phyloP scores from a whole-genome alignment of 2,888 invertebrate genomes.

The Drosophila merina region DNA sequence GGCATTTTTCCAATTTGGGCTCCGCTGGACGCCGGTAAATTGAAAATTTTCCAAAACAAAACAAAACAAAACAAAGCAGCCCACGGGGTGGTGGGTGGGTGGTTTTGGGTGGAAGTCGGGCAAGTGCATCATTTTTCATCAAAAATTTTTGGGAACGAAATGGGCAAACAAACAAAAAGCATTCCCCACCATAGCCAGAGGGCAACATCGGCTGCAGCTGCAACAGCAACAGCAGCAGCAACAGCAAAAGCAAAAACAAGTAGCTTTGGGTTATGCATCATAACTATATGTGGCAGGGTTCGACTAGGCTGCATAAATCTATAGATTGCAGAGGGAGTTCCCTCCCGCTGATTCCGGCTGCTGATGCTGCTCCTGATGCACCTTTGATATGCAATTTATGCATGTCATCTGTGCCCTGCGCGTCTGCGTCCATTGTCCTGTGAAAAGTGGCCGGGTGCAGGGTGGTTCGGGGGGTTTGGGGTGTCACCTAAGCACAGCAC shows the following conservation, averaged over 20 bases:
- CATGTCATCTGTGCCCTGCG: conserved; percentile 68
- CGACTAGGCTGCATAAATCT: conserved; percentile 68
- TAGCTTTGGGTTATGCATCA: conserved; percentile 74
- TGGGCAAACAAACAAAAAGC: conserved; percentile 64
- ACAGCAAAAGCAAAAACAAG: conserved; percentile 8
- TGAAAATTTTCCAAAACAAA: conserved; percentile 72
- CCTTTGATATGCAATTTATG: conserved; percentile 79
- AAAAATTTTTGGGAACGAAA: conserved; percentile 24
- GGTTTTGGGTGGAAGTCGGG: conserved; percentile 29
- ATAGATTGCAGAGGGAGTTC: conserved; percentile 63
- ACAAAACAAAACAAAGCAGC: conserved; percentile 55
- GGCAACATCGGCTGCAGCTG: conserved; percentile 50
- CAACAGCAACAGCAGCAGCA: conserved; percentile 34
- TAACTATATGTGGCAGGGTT: conserved; percentile 59
- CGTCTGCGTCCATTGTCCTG: conserved; percentile 57
- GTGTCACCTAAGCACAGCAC: conserved; percentile 54
- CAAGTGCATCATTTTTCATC: conserved; percentile 78
- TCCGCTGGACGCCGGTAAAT: conserved; percentile 69
- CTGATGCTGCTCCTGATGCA: conserved; percentile 61
- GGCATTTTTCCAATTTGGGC: conserved; percentile 68
- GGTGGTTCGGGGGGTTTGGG: conserved; percentile 1
- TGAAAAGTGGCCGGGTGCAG: background rate
- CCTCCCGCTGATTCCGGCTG: conserved; percentile 20
- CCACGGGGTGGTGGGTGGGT: background rate
- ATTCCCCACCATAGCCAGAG: conserved; percentile 53